A percentile compares a stretch with the other conserved stretches of the same genome.
Evolutionary conservation across 2,113 vertebrate species (phyloP).

Genomic region (Paradoxurus hermaphroditus): DNA sequence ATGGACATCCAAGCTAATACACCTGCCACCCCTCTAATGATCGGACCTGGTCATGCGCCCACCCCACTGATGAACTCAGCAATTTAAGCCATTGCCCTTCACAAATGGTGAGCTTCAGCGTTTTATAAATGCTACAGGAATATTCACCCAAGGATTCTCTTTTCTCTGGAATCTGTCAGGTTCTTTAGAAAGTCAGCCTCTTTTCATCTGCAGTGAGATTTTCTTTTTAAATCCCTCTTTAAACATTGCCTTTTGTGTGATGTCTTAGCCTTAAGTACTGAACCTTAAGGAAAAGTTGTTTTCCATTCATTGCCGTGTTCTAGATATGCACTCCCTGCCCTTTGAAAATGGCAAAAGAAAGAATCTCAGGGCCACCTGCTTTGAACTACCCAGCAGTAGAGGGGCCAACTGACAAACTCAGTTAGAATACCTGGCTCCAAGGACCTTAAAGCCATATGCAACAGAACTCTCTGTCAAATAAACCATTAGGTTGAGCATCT

Average conservation of each 20-base stretch:
- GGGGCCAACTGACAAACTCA: background rate
- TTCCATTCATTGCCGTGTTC: conserved; percentile 16
- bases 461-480: background rate
- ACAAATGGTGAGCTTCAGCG: background rate
- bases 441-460: background rate
- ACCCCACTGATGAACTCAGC: background rate
- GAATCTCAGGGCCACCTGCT: background rate
- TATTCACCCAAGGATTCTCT: background rate
- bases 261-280: background rate
- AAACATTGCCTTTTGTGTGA: conserved; percentile 29
- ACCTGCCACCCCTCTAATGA: background rate
- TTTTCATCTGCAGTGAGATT: conserved; percentile 41
- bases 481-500: background rate
- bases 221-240: conserved; percentile 48
- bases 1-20: background rate
- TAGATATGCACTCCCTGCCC: background rate
- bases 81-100: background rate
- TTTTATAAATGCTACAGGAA: background rate
- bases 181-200: conserved; percentile 1
- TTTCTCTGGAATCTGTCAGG: background rate
- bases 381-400: background rate
- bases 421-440: background rate
- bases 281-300: conserved; percentile 27
- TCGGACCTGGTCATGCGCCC: background rate
- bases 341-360: conserved; percentile 52